A percentile compares a stretch with the other conserved stretches of the same genome.
phyloP scores from a whole-genome alignment of 64 coral and sea anemone species.

The Actinia equina region DNA sequence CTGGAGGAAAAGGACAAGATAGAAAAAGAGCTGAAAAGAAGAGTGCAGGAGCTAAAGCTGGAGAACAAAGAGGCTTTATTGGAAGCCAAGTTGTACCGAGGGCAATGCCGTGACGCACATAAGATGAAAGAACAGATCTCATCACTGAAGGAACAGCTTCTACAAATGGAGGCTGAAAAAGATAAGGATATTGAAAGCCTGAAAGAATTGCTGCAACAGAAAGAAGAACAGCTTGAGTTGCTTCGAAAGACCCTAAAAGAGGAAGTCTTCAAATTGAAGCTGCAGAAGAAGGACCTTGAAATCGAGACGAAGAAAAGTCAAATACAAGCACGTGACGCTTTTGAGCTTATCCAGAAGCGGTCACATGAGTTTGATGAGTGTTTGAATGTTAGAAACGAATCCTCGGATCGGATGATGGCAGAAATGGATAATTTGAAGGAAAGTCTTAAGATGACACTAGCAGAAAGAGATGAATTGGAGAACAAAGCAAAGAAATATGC shows the following conservation, averaged over 20 bases:
- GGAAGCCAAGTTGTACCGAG: background rate
- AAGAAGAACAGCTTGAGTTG: background rate
- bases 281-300: background rate
- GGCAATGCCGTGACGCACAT: background rate
- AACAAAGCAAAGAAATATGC: background rate
- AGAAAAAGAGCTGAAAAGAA: slow-evolving; percentile 9
- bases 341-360: background rate
- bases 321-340: background rate
- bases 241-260: background rate
- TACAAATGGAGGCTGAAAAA: too few relatives aligned
- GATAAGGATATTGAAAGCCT: background rate
- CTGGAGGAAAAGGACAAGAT: background rate
- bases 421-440: background rate
- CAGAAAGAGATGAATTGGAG: background rate
- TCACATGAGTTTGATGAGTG: background rate
- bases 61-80: background rate
- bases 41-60: background rate
- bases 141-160: background rate
- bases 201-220: background rate
- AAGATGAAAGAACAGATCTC: background rate
- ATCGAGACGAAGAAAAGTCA: background rate
- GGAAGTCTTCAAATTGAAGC: background rate
- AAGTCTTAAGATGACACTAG: background rate
- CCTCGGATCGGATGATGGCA: background rate
- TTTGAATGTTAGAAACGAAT: background rate